These are phyloP conservation scores for Laspeyria flexula DNA, from an alignment of 2,888 invertebrate genomes.

Conservation along the genomic window DNA sequence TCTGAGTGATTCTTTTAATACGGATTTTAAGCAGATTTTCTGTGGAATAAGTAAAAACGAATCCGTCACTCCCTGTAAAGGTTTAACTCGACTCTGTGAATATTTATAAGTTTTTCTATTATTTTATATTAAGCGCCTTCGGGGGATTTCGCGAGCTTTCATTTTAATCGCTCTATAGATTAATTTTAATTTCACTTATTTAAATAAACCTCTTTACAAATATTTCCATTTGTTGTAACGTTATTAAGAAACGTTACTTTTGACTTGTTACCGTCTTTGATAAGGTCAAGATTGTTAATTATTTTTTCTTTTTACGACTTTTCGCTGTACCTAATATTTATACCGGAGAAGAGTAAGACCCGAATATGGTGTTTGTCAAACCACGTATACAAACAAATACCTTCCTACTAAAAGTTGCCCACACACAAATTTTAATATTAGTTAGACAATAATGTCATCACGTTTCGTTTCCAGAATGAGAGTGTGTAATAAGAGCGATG, in stretches of 20 bases:
- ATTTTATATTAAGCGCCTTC: slow-evolving; percentile 79
- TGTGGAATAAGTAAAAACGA: slow-evolving; percentile 85
- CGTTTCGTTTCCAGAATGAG: too few species aligned
- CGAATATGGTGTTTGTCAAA: too few species aligned
- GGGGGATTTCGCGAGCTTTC: slow-evolving; percentile 59
- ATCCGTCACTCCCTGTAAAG: slow-evolving; percentile 82
- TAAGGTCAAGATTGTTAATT: neutral
- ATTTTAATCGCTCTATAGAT: slow-evolving; percentile 70
- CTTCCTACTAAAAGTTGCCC: too few species aligned
- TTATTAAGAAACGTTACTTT: slow-evolving; percentile 9
- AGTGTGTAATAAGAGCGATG: too few species aligned
- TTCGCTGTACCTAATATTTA: too few species aligned
- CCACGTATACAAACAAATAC: too few species aligned
- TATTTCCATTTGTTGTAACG: slow-evolving; percentile 34
- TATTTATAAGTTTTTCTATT: slow-evolving; percentile 86
- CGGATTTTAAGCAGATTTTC: slow-evolving; percentile 86
- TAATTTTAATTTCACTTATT: slow-evolving; percentile 63
- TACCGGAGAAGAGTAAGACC: too few species aligned
- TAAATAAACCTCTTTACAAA: slow-evolving; percentile 50
- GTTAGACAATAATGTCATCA: too few species aligned
- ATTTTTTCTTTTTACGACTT: too few species aligned
- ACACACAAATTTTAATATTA: too few species aligned
- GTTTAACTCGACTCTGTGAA: slow-evolving; percentile 78
- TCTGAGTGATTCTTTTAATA: slow-evolving; percentile 86
- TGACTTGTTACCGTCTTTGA: slow-evolving; percentile 5